phyloP scores from a whole-genome alignment of 2,888 invertebrate genomes.

The Chloroclystis v-ata region DNA sequence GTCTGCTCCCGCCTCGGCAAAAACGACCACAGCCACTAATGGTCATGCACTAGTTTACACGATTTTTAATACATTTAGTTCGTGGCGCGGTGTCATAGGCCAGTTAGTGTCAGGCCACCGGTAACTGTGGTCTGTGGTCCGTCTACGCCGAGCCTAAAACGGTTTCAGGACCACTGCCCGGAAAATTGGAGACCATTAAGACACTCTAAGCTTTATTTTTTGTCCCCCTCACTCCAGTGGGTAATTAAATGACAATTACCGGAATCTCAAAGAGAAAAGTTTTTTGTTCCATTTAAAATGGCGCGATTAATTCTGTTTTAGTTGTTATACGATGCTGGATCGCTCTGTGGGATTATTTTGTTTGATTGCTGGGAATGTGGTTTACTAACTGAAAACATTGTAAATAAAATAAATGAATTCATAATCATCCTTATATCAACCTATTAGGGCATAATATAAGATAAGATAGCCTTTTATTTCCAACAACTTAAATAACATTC shows the following conservation, averaged over 20 bases:
- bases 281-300: constrained; percentile 39
- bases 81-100: too few relatives aligned
- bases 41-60: too few relatives aligned
- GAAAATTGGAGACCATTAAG: constrained; percentile 58
- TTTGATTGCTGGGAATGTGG: neutral
- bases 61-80: too few relatives aligned
- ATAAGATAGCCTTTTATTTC: too few relatives aligned
- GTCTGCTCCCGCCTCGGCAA: too few relatives aligned
- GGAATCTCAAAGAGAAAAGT: constrained; percentile 44
- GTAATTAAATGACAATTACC: constrained; percentile 74
- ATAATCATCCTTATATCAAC: too few relatives aligned
- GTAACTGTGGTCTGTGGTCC: neutral
- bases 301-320: constrained; percentile 27
- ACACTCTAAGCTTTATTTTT: constrained; percentile 56
- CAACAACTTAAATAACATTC: too few relatives aligned
- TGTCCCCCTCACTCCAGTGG: constrained; percentile 39
- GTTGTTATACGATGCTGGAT: constrained; percentile 15
- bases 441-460: too few relatives aligned
- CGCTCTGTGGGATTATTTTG: constrained; percentile 6
- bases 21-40: too few relatives aligned
- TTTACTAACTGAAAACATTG: too few relatives aligned
- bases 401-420: too few relatives aligned
- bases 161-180: constrained; percentile 45
- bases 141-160: constrained; percentile 32
- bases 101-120: neutral